Conservation (phyloP, 2,888 invertebrate genomes). For the Thalpophila matura region DNA sequence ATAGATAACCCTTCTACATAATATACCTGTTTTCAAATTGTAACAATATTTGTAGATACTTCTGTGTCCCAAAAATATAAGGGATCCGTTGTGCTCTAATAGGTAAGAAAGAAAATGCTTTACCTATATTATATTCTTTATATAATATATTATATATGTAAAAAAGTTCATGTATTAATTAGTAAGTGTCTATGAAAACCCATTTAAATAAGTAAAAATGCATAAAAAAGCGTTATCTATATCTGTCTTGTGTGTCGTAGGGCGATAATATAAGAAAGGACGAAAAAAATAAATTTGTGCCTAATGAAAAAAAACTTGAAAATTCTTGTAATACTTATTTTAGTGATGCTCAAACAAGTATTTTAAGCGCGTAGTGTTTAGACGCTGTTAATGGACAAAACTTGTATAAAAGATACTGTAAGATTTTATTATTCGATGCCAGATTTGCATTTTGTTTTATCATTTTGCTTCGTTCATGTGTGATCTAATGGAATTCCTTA, state of each 20-base stretch:
- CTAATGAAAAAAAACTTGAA: conserved; percentile 83
- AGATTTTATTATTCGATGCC: conserved; percentile 78
- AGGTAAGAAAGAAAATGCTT: conserved; percentile 89
- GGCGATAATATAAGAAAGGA: conserved; percentile 74
- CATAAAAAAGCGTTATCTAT: conserved; percentile 83
- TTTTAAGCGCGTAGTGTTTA: conserved; percentile 87
- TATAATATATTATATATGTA: conserved; percentile 90
- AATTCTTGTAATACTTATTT: conserved; percentile 78
- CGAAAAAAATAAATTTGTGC: conserved; percentile 83
- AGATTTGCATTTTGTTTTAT: conserved; percentile 82
- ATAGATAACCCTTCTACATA: conserved; percentile 80
- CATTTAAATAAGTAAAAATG: conserved; percentile 80
- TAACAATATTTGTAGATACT: conserved; percentile 82
- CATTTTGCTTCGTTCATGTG: conserved; percentile 40
- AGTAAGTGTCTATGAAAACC: conserved; percentile 88
- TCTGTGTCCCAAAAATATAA: conserved; percentile 85
- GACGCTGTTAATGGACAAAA: conserved; percentile 81
- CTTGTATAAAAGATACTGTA: conserved; percentile 73
- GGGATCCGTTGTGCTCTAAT: conserved; percentile 88
- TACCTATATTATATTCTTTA: conserved; percentile 90
- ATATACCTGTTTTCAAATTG: conserved; percentile 78
- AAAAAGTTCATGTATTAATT: conserved; percentile 86
- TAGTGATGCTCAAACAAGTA: conserved; percentile 88
- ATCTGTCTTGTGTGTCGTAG: conserved; percentile 86
- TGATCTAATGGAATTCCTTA: conserved; percentile 57